Base-by-base conservation (phyloP, 2,113 vertebrate genomes). In the Melospiza georgiana region DNA sequence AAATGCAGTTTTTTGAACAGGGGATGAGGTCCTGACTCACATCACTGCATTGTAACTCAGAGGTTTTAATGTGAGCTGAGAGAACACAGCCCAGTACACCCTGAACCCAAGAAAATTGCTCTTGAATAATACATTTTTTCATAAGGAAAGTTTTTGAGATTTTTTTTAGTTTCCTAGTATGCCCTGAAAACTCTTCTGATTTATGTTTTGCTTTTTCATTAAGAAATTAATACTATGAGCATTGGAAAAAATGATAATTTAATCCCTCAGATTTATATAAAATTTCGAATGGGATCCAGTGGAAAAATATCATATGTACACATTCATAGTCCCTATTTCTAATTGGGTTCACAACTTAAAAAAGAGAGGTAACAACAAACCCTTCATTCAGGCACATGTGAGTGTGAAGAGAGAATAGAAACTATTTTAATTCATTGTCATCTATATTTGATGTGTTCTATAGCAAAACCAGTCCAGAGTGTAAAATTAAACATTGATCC, bases 101-200 rank as follows among this genome's bases (percentile, higher is more conserved):
- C 75, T 46, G 51, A 79, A 92, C 15, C 20, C 51, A 65, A 82
- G 80, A 68, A 94, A 94, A 92, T 94, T 68, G 55, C 41, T 65
- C 57, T 30, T 92, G 74, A 93, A 95, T 95, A 94, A 97, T 94
- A 89, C 25, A 94, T 84, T 96, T 94, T 81, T 84, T 92, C 95
- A 87, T 87, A 94, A 78, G 54, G 33, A 75, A 92, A 81, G 15
- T 41, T 89, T 93, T 41, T 52, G 44, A 76, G 69, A 89, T 41
- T 15, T 51, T 35, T 37, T 61, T 81, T 84, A 33, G 46, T 77
- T 95, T 94, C 76, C 77, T 59, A 44, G 11, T 12, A 59, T 66
- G 51, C 39, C 39, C 18, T 87, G 76, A 58, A 39, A 78, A 62
- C 61, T 78, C 28, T 46, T 86, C 63, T 67, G 31, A 86, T 71